phyloP scores from a whole-genome alignment of 2,797 vertebrate genomes.

The Triplophysa yarkandensis region DNA sequence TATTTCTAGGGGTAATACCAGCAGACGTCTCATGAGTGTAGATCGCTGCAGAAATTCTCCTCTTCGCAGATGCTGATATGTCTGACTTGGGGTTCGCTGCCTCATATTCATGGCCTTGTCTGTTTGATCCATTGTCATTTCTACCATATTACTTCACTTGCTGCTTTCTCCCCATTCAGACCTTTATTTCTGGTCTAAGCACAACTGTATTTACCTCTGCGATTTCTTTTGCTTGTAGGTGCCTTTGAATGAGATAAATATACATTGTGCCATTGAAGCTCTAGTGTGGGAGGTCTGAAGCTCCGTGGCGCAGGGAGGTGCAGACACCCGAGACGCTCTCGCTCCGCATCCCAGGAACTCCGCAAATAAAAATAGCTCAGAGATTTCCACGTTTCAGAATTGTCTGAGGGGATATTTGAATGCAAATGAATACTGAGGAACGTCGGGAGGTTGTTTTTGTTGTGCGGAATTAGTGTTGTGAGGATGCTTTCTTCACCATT shows the following conservation, averaged over 20 bases:
- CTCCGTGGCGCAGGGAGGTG: slow-evolving; percentile 31
- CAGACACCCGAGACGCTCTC: slow-evolving; percentile 53
- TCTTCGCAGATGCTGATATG: neutral
- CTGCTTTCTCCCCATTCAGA: slow-evolving; percentile 15
- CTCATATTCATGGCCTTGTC: slow-evolving; percentile 7
- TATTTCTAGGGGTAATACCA: neutral
- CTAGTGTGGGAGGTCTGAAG: slow-evolving; percentile 68
- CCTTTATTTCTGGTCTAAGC: slow-evolving; percentile 25
- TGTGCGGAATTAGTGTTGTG: slow-evolving; percentile 77
- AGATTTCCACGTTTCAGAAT: slow-evolving; percentile 75
- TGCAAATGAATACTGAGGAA: slow-evolving; percentile 74
- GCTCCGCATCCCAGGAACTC: slow-evolving; percentile 50
- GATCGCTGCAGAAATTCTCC: slow-evolving; percentile 3
- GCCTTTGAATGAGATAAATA: slow-evolving; percentile 58
- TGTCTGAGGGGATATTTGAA: slow-evolving; percentile 73
- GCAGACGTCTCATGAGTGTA: neutral
- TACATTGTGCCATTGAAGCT: slow-evolving; percentile 58
- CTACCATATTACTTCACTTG: slow-evolving; percentile 29
- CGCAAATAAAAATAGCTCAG: slow-evolving; percentile 63
- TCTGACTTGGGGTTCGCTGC: neutral
- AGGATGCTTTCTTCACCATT: slow-evolving; percentile 75
- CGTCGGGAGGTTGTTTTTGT: slow-evolving; percentile 73
- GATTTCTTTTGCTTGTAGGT: slow-evolving; percentile 31
- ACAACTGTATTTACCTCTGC: slow-evolving; percentile 35
- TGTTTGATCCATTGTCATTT: slow-evolving; percentile 22